Evolutionary conservation across 2,797 vertebrate species (phyloP), one percentile per base, ranked within the genome.

Genomic region (Adrianichthys oophorus): DNA sequence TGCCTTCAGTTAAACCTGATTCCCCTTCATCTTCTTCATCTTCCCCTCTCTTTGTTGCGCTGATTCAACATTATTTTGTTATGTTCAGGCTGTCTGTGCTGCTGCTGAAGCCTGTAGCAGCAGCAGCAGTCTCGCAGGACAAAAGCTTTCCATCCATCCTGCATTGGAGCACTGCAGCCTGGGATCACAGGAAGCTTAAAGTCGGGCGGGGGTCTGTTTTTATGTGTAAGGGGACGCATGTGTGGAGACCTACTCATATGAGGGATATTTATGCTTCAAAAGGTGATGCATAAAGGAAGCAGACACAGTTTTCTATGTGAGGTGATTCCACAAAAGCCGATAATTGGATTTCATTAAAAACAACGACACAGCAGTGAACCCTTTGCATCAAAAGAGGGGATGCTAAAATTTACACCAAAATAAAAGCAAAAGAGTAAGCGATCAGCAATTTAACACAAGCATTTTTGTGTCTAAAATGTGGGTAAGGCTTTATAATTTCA

Each of bases 1-100:
- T 59, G 85, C 88, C 85, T 87, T 83, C 86, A 86, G 89, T 89
- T 81, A 76, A 68, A 83, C 87, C 88, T 65, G 68, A 69, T 80
- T 83, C 84, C 17, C 16, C 52, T 18, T 26, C 59, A 21, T 1
- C 32, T 32, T 13, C 61, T 47, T 44, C 65, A 26, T 44, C 48
- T 44, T 48, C 68, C 65, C 59, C 68, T 62, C 72, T 65, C 83
- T 79, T 70, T 57, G 15, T 48, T 7, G 16, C 44, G 70, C 86
- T 86, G 84, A 86, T 83, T 85, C 80, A 78, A 84, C 84, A 80
- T 59, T 76, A 76, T 77, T 84, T 87, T 56, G 61, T 62, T 37
- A 14, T 62, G 63, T 67, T 80, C 24, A 1, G 53, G 67, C 51
- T 52, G 44, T 68, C 26, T 37, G n/a, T 51, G 17, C 57, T 46